Conservation (phyloP, 2,888 invertebrate species). For the Drosophila ezoana region DNA sequence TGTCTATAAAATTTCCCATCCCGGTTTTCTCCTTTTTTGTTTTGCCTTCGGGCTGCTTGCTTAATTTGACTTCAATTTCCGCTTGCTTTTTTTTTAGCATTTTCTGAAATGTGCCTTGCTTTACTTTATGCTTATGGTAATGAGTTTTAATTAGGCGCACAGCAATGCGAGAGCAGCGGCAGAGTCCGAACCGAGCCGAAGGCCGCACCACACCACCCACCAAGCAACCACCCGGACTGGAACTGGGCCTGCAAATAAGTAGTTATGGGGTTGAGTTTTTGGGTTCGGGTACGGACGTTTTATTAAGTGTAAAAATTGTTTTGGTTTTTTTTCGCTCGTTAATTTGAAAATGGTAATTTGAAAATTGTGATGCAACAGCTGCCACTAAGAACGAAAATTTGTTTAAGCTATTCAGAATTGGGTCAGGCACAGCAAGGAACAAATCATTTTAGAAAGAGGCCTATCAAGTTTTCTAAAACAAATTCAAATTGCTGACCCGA, state of each 20-base stretch:
- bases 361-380: conserved; percentile 50
- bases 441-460: conserved; percentile 9
- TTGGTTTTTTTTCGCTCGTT: conserved; percentile 46
- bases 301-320: conserved; percentile 46
- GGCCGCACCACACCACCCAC: conserved; percentile 34
- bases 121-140: conserved; percentile 78
- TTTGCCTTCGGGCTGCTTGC: conserved; percentile 5
- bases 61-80: conserved; percentile 63
- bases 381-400: conserved; percentile 28
- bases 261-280: conserved; percentile 17
- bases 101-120: conserved; percentile 57
- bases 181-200: conserved; percentile 42
- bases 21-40: neutral
- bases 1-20: conserved; percentile 14
- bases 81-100: conserved; percentile 17
- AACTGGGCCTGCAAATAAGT: conserved; percentile 26
- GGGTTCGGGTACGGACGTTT: conserved; percentile 24
- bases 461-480: conserved; percentile 9
- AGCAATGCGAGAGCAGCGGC: conserved; percentile 56
- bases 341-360: conserved; percentile 42
- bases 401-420: conserved; percentile 20
- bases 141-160: conserved; percentile 80
- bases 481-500: neutral
- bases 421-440: conserved; percentile 35
- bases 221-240: conserved; percentile 29